Evolutionary conservation across 2,797 vertebrate species (phyloP).

Genomic region (Bradypodion pumilum): DNA sequence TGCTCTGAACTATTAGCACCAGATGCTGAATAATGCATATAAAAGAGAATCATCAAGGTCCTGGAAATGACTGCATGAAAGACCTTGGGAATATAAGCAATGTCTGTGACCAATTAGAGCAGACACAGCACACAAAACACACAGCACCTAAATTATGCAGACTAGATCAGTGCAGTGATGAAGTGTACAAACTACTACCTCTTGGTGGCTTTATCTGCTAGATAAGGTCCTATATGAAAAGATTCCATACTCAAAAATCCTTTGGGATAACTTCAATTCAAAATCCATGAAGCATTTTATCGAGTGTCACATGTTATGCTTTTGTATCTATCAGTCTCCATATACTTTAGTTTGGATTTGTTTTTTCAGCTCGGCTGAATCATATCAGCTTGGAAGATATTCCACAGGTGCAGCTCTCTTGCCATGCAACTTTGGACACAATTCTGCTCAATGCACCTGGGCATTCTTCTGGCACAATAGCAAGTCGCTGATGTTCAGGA

Average conservation of each 20-base stretch:
- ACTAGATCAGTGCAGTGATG: constrained; percentile 34
- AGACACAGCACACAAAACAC: constrained; percentile 24
- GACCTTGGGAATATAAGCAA: constrained; percentile 24
- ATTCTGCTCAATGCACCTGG: background rate
- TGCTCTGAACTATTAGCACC: constrained; percentile 24
- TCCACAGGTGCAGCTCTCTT: background rate
- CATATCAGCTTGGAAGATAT: background rate
- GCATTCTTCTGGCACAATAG: background rate
- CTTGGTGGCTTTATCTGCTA: constrained; percentile 3
- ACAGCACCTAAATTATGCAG: constrained; percentile 46
- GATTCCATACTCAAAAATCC: background rate
- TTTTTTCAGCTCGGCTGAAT: background rate
- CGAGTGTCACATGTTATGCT: background rate
- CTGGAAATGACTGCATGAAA: constrained; percentile 38
- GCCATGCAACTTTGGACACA: background rate
- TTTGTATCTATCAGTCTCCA: background rate
- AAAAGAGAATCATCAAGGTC: constrained; percentile 15
- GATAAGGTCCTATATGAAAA: constrained; percentile 6
- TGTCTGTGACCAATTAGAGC: constrained; percentile 32
- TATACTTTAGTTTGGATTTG: background rate
- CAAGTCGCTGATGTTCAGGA: background rate
- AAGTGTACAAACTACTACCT: constrained; percentile 30
- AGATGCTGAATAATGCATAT: constrained; percentile 41
- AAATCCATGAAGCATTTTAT: background rate
- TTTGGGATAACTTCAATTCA: background rate